Percentiles rank a stretch among this genome's conserved stretches.
Evolutionary conservation across 2,797 vertebrate genomes (phyloP).

Genomic region (Pteronotus mesoamericanus): DNA sequence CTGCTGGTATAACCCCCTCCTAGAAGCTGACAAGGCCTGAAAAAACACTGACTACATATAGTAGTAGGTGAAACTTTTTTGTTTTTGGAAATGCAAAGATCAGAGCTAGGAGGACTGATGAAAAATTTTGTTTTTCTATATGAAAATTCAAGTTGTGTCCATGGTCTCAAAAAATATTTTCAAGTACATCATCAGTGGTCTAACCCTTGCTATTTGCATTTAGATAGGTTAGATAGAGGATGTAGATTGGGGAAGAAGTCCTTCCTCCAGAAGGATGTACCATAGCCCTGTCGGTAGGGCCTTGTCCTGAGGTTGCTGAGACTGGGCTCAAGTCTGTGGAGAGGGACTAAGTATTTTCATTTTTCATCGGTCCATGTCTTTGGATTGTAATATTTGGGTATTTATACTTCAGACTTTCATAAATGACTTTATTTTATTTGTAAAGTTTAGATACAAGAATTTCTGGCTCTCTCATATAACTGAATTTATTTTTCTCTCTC

Average conservation of each 20-base stretch:
- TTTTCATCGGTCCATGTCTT: not conserved
- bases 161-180: not conserved
- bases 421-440: not conserved
- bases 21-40: too few relatives aligned
- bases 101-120: not conserved
- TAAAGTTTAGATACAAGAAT: too few relatives aligned
- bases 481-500: too few relatives aligned
- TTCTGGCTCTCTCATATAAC: too few relatives aligned
- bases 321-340: not conserved
- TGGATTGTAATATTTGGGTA: not conserved
- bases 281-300: not conserved
- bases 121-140: not conserved
- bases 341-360: not conserved
- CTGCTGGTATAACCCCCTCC: too few relatives aligned
- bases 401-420: not conserved
- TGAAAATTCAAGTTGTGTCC: not conserved
- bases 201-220: not conserved
- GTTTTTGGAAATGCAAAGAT: not conserved
- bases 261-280: not conserved
- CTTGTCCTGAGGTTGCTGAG: not conserved
- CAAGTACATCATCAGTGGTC: not conserved
- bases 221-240: not conserved
- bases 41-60: not conserved
- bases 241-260: not conserved
- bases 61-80: not conserved